Conservation (phyloP, 2,888 invertebrate species). For the Drosophila ustulata region DNA sequence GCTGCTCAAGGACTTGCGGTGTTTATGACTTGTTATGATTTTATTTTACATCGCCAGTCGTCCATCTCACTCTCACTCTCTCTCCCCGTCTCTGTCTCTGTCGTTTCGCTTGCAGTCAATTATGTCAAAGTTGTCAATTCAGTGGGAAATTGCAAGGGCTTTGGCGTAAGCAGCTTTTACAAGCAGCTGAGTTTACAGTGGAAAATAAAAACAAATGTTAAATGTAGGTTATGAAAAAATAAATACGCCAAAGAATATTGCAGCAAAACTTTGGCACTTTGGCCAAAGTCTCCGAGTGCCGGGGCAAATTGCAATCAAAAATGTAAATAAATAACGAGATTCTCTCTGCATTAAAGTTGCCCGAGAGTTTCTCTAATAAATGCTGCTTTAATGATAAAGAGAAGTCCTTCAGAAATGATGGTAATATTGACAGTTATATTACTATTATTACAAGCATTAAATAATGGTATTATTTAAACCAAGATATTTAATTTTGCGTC, state of each 20-base stretch:
- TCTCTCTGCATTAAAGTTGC: neutral
- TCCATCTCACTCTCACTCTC: conserved; percentile 1
- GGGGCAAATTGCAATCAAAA: conserved; percentile 36
- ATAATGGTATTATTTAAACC: neutral
- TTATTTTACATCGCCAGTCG: conserved; percentile 50
- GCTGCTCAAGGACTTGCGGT: conserved; percentile 67
- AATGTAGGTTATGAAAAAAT: conserved; percentile 52
- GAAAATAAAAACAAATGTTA: conserved; percentile 40
- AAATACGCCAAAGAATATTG: conserved; percentile 2
- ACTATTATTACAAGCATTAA: neutral
- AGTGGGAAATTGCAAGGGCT: conserved; percentile 57
- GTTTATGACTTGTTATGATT: conserved; percentile 73
- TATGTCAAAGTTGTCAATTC: conserved; percentile 81
- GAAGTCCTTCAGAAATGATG: neutral
- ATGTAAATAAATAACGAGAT: conserved; percentile 18
- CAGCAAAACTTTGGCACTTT: conserved; percentile 7
- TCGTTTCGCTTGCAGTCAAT: conserved; percentile 64
- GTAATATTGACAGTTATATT: too few species aligned
- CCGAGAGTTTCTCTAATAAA: neutral
- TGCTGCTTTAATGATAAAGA: neutral
- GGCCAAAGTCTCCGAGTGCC: conserved; percentile 6
- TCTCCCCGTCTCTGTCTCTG: neutral
- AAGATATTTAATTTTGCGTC: neutral
- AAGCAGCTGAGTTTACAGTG: conserved; percentile 35
- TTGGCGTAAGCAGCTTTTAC: conserved; percentile 64